Percentiles rank a stretch among this genome's conserved stretches.
These are phyloP conservation scores for Synodontis membranacea DNA, from an alignment of 2,113 vertebrate species.

Conservation along the genomic window DNA sequence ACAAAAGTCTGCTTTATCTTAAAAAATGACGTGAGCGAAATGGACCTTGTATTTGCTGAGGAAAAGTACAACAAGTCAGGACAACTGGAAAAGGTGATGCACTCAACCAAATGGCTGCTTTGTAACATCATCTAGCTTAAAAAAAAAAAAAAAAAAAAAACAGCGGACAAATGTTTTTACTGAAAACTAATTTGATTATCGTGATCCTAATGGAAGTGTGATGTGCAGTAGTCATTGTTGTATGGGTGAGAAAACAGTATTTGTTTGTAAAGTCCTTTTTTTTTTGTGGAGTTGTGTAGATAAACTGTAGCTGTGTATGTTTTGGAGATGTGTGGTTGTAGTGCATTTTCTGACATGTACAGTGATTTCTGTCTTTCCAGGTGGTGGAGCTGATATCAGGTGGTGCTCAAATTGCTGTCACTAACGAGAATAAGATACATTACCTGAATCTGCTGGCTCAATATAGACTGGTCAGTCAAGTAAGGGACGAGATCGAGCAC, in stretches of 20 bases:
- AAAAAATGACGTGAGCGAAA: conserved; percentile 97
- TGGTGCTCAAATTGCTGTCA: conserved; percentile 90
- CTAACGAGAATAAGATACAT: conserved; percentile 95
- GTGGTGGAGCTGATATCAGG: conserved; percentile 92
- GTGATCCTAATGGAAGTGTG: not conserved
- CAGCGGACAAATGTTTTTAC: conserved; percentile 26
- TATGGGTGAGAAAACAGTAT: not conserved
- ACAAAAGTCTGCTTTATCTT: conserved; percentile 98
- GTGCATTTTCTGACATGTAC: not conserved
- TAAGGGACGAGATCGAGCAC: conserved; percentile 96
- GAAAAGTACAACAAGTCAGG: conserved; percentile 94
- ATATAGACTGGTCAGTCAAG: conserved; percentile 91
- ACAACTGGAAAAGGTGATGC: conserved; percentile 93
- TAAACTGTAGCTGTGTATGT: not conserved
- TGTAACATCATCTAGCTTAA: conserved; percentile 9
- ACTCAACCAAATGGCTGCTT: not conserved
- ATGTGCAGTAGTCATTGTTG: not conserved
- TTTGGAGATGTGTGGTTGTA: not conserved
- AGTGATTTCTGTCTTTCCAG: conserved; percentile 63
- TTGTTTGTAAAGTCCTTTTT: not conserved
- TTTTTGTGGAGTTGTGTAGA: not conserved
- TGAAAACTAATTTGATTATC: not conserved
- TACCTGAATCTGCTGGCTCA: conserved; percentile 95
- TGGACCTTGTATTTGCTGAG: conserved; percentile 97
- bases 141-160: conserved; percentile 43